phyloP scores from a whole-genome alignment of 2,888 invertebrate species.

The Ichneumon xanthorius region DNA sequence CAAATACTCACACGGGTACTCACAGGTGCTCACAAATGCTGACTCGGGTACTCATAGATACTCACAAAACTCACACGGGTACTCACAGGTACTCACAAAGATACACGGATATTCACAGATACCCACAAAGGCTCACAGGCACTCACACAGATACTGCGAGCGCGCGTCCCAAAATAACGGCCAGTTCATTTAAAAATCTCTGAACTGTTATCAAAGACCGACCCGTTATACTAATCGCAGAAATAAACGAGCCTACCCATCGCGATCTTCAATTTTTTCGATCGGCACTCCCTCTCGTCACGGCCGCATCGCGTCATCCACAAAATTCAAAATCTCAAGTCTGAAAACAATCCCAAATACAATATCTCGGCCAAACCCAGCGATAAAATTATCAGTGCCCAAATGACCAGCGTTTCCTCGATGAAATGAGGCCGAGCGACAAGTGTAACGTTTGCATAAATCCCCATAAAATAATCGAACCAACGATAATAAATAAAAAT shows the following conservation, averaged over 20 bases:
- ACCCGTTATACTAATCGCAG: background rate
- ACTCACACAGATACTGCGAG: too few relatives aligned
- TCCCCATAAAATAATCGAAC: background rate
- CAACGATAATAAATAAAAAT: background rate
- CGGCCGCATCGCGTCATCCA: constrained; percentile 15
- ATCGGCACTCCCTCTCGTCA: background rate
- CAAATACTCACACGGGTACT: too few relatives aligned
- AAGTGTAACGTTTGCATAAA: constrained; percentile 41
- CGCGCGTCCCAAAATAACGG: too few relatives aligned
- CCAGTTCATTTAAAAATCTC: constrained; percentile 58
- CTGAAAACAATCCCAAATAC: constrained; percentile 6
- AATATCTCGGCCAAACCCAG: background rate
- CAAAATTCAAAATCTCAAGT: constrained; percentile 53
- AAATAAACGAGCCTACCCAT: constrained; percentile 5
- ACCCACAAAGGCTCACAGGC: too few relatives aligned
- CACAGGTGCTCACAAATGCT: too few relatives aligned
- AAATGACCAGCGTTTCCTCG: constrained; percentile 25
- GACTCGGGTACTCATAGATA: too few relatives aligned
- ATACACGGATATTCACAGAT: too few relatives aligned
- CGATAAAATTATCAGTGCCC: constrained; percentile 42
- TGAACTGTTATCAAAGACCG: background rate
- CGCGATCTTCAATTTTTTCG: constrained; percentile 18
- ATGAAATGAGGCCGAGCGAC: constrained; percentile 62
- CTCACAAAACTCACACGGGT: too few relatives aligned
- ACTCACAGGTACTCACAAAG: too few relatives aligned